Base-by-base conservation (phyloP, 2,797 vertebrate genomes). In the Todus mexicanus region DNA sequence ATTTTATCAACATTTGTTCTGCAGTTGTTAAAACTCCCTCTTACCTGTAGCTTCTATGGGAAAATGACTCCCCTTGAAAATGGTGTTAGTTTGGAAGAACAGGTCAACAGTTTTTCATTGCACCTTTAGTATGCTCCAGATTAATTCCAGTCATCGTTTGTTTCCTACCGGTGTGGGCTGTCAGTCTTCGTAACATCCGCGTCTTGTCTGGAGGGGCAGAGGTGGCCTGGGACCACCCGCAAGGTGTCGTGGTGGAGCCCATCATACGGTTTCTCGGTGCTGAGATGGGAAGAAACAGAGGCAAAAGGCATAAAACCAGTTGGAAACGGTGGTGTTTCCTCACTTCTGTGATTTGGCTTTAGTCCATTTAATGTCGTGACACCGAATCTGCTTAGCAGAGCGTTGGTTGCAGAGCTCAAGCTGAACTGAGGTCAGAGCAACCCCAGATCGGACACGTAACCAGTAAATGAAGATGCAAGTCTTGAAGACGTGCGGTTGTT, bases 361-460 rank as follows among this genome's bases (percentile, higher is more conserved):
- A 88, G 69, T 92, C 79, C 85, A 79, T 14, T 1, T 53, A 15
- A 19, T 60, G 47, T 90, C 89, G 90, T 91, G 66, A 82, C 87
- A 91, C 86, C 8, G 5, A 26, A 86, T 93, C 59, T 85, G 35
- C 48, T 90, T 47, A 76, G 64, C 87, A 85, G 23, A 42, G 59
- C 1, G n/a, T n/a, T n/a, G n/a, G 0, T 74, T 87, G 68, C 84
- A 37, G 69, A 69, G 22, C 73, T 90, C 48, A 72, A 85, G 75
- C 75, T 73, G 69, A 75, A 85, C 88, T 71, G 61, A 81, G 65
- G 69, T 81, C 73, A 92, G 43, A 94, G 70, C 79, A 87, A 72
- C 21, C 35, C 45, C 56, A 71, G 63, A 89, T 86, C 61, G 9
- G 1, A 40, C 19, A 57, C 1, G 0, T 43, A 92, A 91, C 54